phyloP scores from a whole-genome alignment of 2,797 vertebrate genomes.

The Amblyopsis hoosieri region DNA sequence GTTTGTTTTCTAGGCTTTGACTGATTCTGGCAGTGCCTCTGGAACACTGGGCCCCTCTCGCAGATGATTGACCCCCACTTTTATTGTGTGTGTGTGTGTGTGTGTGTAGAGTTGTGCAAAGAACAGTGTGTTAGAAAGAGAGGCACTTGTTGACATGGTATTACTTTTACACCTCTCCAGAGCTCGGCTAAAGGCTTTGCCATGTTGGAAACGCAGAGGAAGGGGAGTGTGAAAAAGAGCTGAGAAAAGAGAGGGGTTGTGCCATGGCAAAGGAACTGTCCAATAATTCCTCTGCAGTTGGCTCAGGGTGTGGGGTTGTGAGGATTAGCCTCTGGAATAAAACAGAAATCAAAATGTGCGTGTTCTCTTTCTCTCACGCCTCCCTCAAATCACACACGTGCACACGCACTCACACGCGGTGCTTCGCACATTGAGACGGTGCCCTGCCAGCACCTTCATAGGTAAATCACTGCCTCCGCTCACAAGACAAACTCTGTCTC shows the following conservation, averaged over 20 bases:
- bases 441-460: slow-evolving; percentile 73
- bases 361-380: slow-evolving; percentile 68
- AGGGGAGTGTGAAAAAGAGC: slow-evolving; percentile 55
- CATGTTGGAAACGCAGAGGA: slow-evolving; percentile 66
- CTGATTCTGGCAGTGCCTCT: slow-evolving; percentile 50
- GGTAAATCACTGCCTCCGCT: slow-evolving; percentile 82
- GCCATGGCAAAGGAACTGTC: slow-evolving; percentile 56
- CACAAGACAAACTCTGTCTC: slow-evolving; percentile 69
- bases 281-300: slow-evolving; percentile 76
- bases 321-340: slow-evolving; percentile 76
- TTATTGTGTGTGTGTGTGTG: slow-evolving; percentile 10
- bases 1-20: slow-evolving; percentile 52
- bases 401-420: slow-evolving; percentile 31
- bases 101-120: slow-evolving; percentile 10
- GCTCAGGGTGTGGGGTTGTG: slow-evolving; percentile 69
- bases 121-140: slow-evolving; percentile 55
- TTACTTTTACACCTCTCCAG: slow-evolving; percentile 73
- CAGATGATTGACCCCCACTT: slow-evolving; percentile 56
- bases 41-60: slow-evolving; percentile 50
- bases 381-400: slow-evolving; percentile 28
- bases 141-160: slow-evolving; percentile 71
- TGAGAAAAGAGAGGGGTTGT: slow-evolving; percentile 55
- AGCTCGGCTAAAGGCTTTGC: slow-evolving; percentile 65
- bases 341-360: slow-evolving; percentile 41
- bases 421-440: slow-evolving; percentile 77